Evolutionary conservation across 2,888 invertebrate genomes (phyloP).

Genomic region (Octodonta nipae): DNA sequence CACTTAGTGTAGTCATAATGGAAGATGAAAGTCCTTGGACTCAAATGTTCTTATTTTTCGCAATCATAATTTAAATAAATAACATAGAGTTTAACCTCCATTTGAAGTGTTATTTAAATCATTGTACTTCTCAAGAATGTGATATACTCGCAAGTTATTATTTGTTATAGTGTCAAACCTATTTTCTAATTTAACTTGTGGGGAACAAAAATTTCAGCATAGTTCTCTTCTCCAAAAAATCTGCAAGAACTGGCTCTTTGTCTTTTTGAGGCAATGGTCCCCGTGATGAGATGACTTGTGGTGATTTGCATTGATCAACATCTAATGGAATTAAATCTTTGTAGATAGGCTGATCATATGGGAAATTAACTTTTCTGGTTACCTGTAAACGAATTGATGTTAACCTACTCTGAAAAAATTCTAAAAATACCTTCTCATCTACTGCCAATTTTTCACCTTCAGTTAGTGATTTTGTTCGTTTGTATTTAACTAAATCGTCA

Average conservation of each 20-base stretch:
- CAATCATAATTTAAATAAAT: too few species aligned
- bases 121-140: too few species aligned
- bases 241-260: conserved; percentile 17
- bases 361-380: conserved; percentile 23
- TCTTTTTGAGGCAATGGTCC: conserved; percentile 18
- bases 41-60: too few species aligned
- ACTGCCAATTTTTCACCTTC: conserved; percentile 16
- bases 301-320: conserved; percentile 10
- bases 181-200: conserved; percentile 11
- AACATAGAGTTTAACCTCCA: too few species aligned
- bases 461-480: conserved; percentile 17
- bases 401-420: not conserved
- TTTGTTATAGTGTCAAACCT: conserved; percentile 6
- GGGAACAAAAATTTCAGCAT: conserved; percentile 13
- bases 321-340: conserved; percentile 23
- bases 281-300: conserved; percentile 11
- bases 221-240: conserved; percentile 15
- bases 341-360: conserved; percentile 20
- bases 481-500: conserved; percentile 17
- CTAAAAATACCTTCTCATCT: conserved; percentile 20
- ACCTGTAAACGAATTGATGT: conserved; percentile 15
- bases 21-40: too few species aligned
- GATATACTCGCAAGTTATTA: conserved; percentile 15
- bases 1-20: too few species aligned
- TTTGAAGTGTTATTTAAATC: too few species aligned